Evolutionary conservation across 2,888 invertebrate species (phyloP).

Genomic region (Hypselothyrea guttata): DNA sequence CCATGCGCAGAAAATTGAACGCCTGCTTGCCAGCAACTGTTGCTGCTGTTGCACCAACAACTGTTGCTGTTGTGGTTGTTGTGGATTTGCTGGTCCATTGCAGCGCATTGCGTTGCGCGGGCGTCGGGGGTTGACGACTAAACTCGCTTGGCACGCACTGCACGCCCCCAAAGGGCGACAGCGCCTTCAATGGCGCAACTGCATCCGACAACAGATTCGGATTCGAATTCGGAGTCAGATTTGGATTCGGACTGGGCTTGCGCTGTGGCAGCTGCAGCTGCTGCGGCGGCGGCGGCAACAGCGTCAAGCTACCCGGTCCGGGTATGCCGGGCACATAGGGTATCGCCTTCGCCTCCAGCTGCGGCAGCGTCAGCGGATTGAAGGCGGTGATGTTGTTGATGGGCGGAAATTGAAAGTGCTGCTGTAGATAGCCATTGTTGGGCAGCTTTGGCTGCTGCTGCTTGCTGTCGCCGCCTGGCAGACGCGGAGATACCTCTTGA

Average conservation of each 20-base stretch:
- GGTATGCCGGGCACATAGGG: slow-evolving; percentile 94
- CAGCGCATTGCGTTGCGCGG: slow-evolving; percentile 71
- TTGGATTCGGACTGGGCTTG: slow-evolving; percentile 77
- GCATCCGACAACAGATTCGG: slow-evolving; percentile 24
- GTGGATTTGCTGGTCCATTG: slow-evolving; percentile 62
- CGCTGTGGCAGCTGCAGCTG: slow-evolving; percentile 63
- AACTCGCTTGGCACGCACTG: slow-evolving; percentile 80
- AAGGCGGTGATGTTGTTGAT: slow-evolving; percentile 87
- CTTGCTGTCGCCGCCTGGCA: slow-evolving; percentile 63
- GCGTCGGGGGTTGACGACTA: slow-evolving; percentile 75
- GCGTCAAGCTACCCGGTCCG: slow-evolving; percentile 86
- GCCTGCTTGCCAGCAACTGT: slow-evolving; percentile 65
- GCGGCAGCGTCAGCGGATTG: slow-evolving; percentile 86
- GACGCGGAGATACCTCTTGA: slow-evolving; percentile 83
- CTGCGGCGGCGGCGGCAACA: slow-evolving; percentile 81
- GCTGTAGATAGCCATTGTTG: slow-evolving; percentile 40
- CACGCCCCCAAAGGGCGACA: slow-evolving; percentile 79
- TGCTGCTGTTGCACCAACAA: slow-evolving; percentile 27
- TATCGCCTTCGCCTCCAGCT: slow-evolving; percentile 85
- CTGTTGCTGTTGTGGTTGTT: slow-evolving; percentile 12
- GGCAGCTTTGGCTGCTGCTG: slow-evolving; percentile 46
- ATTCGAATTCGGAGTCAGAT: slow-evolving; percentile 78
- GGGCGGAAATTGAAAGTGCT: slow-evolving; percentile 87
- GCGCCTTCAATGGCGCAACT: slow-evolving; percentile 53
- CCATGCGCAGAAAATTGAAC: slow-evolving; percentile 81